Percentiles rank a stretch among this genome's conserved stretches.
Evolutionary conservation across 2,888 invertebrate genomes (phyloP).

Genomic region (Microchrysa polita): DNA sequence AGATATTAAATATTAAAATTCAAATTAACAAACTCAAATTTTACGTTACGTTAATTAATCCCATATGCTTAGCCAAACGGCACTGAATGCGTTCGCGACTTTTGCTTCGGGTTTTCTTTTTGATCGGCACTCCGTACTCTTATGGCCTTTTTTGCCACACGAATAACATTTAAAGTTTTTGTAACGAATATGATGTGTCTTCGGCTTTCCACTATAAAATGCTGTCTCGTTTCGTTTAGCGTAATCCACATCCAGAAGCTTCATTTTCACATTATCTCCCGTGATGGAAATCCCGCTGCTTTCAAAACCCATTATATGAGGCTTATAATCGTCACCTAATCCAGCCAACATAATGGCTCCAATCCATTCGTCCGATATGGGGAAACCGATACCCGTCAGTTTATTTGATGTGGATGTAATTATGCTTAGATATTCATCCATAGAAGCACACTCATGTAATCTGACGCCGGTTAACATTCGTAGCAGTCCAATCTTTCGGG

Average conservation of each 20-base stretch:
- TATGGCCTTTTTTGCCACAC: too few relatives aligned
- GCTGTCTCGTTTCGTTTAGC: too few relatives aligned
- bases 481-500: slow-evolving; percentile 54
- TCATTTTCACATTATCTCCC: slow-evolving; percentile 54
- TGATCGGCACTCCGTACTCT: too few relatives aligned
- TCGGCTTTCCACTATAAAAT: too few relatives aligned
- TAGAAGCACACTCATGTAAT: slow-evolving; percentile 51
- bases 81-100: too few relatives aligned
- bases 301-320: slow-evolving; percentile 54
- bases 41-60: too few relatives aligned
- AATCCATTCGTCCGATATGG: slow-evolving; percentile 52
- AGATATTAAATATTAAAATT: too few relatives aligned
- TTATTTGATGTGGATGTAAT: slow-evolving; percentile 55
- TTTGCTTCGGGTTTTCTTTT: too few relatives aligned
- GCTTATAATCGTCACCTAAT: slow-evolving; percentile 54
- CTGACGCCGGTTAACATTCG: slow-evolving; percentile 50
- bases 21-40: too few relatives aligned
- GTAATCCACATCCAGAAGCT: slow-evolving; percentile 42
- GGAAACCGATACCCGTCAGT: slow-evolving; percentile 53
- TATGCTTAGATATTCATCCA: slow-evolving; percentile 55
- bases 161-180: too few relatives aligned
- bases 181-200: too few relatives aligned
- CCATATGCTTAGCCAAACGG: too few relatives aligned
- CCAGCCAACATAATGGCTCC: slow-evolving; percentile 55
- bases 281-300: slow-evolving; percentile 54